These are phyloP conservation scores for Acrocephalus arundinaceus DNA, from an alignment of 2,113 vertebrate genomes.

Conservation along the genomic window DNA sequence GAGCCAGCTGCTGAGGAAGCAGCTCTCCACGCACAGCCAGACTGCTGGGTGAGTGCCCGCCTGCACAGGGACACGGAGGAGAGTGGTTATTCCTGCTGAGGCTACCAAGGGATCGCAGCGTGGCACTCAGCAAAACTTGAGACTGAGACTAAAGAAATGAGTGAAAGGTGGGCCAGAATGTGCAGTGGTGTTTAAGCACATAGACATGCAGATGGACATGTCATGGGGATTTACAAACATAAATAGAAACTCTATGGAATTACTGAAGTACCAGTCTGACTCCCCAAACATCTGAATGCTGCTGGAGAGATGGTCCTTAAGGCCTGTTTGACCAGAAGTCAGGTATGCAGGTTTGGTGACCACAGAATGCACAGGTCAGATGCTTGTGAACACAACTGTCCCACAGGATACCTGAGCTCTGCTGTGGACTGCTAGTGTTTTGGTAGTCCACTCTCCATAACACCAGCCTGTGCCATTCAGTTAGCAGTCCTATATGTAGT, in stretches of 20 bases:
- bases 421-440: background rate
- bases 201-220: background rate
- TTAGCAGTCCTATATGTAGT: rapidly evolving
- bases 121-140: background rate
- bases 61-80: background rate
- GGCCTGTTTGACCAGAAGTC: background rate
- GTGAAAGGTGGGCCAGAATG: background rate
- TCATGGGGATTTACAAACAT: background rate
- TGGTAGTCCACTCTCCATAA: background rate
- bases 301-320: background rate
- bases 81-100: background rate
- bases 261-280: background rate
- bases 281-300: background rate
- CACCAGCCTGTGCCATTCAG: background rate
- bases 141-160: background rate
- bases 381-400: rapidly evolving
- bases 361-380: background rate
- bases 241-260: background rate
- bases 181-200: background rate
- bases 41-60: background rate
- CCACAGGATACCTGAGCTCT: background rate
- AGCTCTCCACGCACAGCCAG: background rate
- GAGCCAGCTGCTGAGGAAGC: conserved; percentile 53
- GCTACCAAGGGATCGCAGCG: rapidly evolving
- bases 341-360: background rate